Percentiles rank a stretch among this genome's conserved stretches.
Evolutionary conservation across 2,113 vertebrate genomes (phyloP).

Genomic region (Rhizomys pruinosus): DNA sequence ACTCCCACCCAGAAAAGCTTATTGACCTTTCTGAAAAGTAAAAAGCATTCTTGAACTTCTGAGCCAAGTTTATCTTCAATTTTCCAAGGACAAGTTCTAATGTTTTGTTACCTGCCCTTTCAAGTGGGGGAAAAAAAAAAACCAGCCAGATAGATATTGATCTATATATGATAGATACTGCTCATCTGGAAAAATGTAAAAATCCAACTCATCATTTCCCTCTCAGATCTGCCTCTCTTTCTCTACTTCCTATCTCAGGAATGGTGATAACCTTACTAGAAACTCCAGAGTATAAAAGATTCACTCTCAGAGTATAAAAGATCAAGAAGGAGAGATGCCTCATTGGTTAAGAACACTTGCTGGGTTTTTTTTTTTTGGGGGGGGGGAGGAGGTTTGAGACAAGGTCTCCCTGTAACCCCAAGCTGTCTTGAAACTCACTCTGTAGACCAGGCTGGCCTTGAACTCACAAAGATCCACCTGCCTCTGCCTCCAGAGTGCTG

Average conservation of each 20-base stretch:
- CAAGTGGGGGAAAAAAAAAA: constrained; percentile 30
- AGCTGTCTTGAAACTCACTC: too few relatives aligned
- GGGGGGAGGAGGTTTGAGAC: too few relatives aligned
- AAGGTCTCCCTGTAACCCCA: too few relatives aligned
- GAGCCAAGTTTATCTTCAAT: constrained; percentile 53
- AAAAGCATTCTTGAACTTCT: constrained; percentile 12
- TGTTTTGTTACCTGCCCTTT: constrained; percentile 50
- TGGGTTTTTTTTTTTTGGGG: too few relatives aligned
- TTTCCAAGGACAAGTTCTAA: constrained; percentile 38
- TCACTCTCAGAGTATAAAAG: neutral
- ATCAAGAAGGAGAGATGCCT: too few relatives aligned
- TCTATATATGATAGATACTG: neutral
- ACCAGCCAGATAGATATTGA: neutral
- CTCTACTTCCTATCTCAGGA: constrained; percentile 17
- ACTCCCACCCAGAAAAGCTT: neutral
- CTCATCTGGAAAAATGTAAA: neutral
- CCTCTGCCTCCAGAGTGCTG: too few relatives aligned
- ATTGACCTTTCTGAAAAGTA: constrained; percentile 4
- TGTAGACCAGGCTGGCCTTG: too few relatives aligned
- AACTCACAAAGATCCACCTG: too few relatives aligned
- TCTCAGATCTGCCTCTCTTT: constrained; percentile 23
- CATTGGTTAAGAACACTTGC: too few relatives aligned
- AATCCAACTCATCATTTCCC: constrained; percentile 17
- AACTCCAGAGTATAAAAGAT: neutral
- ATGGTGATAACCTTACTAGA: neutral